phyloP scores from a whole-genome alignment of 1,140 invertebrate genomes.

The Trachymyrmex septentrionalis region DNA sequence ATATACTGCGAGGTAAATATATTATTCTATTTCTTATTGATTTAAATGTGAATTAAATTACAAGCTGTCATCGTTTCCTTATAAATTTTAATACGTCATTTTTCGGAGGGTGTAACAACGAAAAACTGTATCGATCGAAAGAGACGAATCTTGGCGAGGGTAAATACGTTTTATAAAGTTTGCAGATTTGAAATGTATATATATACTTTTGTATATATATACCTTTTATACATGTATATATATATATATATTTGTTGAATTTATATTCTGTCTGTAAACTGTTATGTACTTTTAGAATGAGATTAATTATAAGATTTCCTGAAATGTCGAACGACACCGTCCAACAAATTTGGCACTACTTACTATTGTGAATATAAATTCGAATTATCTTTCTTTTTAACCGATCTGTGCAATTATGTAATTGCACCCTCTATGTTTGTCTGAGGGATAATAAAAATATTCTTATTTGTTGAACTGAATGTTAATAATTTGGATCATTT shows the following conservation, averaged over 20 bases:
- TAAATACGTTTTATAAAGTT: slow-evolving; percentile 12
- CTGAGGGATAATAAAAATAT: neutral
- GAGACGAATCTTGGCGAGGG: slow-evolving; percentile 24
- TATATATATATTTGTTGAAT: slow-evolving; percentile 32
- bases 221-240: slow-evolving; percentile 11
- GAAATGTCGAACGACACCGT: slow-evolving; percentile 51
- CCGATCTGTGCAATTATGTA: neutral
- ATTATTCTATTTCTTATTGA: neutral
- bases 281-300: slow-evolving; percentile 45
- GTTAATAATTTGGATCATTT: neutral
- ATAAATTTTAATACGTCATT: slow-evolving; percentile 21
- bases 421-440: slow-evolving; percentile 2
- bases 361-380: neutral
- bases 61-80: neutral
- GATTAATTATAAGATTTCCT: slow-evolving; percentile 26
- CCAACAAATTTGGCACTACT: slow-evolving; percentile 32
- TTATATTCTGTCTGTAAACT: slow-evolving; percentile 42
- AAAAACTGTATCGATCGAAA: slow-evolving; percentile 27
- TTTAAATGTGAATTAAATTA: slow-evolving; percentile 5
- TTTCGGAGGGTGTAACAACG: slow-evolving; percentile 41
- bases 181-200: neutral
- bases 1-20: neutral
- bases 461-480: neutral
- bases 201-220: slow-evolving; percentile 45
- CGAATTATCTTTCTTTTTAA: neutral